phyloP scores from a whole-genome alignment of 2,888 invertebrate genomes.

The Chrysomela aeneicollis region DNA sequence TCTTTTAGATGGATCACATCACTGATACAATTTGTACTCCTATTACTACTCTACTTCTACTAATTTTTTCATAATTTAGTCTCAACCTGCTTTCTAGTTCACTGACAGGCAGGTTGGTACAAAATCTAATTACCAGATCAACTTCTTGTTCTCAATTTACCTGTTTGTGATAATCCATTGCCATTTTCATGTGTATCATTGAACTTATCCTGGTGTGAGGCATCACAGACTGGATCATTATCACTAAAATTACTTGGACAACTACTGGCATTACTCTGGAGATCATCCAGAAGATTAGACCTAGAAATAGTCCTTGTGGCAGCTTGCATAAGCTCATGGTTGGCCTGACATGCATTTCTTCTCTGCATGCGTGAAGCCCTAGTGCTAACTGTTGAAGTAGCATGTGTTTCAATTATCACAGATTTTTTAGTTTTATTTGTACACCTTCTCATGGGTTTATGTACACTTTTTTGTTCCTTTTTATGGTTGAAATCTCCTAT shows the following conservation, averaged over 20 bases:
- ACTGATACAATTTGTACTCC: no score
- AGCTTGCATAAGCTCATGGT: constrained; percentile 57
- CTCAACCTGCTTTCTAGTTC: no score
- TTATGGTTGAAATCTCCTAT: constrained; percentile 62
- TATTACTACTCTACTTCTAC: no score
- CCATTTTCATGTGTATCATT: constrained; percentile 61
- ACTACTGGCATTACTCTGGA: constrained; percentile 61
- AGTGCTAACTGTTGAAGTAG: constrained; percentile 42
- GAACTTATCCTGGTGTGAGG: constrained; percentile 58
- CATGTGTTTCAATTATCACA: constrained; percentile 49
- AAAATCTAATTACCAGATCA: background rate
- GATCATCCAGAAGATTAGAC: constrained; percentile 60
- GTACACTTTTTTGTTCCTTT: constrained; percentile 32
- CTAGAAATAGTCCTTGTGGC: constrained; percentile 53
- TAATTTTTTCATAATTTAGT: no score
- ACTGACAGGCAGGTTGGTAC: no score
- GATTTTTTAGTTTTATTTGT: constrained; percentile 38
- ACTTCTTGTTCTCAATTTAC: constrained; percentile 11
- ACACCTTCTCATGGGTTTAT: constrained; percentile 39
- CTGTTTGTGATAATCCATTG: constrained; percentile 43
- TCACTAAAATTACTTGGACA: constrained; percentile 64
- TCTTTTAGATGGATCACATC: no score
- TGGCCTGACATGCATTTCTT: constrained; percentile 57
- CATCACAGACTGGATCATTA: constrained; percentile 59
- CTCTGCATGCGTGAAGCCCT: constrained; percentile 59